Conservation (phyloP, 2,888 invertebrate species). For the Polydrusus pterygomalis region DNA sequence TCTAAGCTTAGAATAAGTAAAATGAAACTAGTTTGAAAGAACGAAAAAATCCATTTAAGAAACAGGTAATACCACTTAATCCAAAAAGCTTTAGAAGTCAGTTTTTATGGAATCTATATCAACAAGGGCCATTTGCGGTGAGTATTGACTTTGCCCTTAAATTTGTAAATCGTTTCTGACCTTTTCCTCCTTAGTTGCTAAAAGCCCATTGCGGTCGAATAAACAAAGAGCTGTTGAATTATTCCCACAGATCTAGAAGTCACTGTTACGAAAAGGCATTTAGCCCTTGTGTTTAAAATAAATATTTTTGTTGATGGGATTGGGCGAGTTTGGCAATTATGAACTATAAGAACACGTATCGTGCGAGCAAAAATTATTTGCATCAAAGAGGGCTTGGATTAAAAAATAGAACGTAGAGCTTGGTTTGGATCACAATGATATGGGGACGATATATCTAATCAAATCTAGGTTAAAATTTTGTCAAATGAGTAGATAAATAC, state of each 20-base stretch:
- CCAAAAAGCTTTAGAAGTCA: neutral
- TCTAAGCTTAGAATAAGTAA: neutral
- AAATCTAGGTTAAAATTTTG: too few relatives aligned
- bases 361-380: too few relatives aligned
- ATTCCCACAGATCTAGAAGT: neutral
- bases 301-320: too few relatives aligned
- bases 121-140: slow-evolving; percentile 8
- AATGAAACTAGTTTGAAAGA: neutral
- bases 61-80: slow-evolving; percentile 20
- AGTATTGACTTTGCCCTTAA: slow-evolving; percentile 14
- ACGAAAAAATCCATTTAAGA: neutral
- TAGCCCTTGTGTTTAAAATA: too few relatives aligned
- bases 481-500: too few relatives aligned
- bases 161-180: slow-evolving; percentile 17
- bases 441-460: too few relatives aligned
- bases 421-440: too few relatives aligned
- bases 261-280: too few relatives aligned
- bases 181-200: slow-evolving; percentile 1
- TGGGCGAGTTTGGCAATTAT: too few relatives aligned
- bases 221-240: slow-evolving; percentile 2
- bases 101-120: slow-evolving; percentile 17
- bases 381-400: too few relatives aligned
- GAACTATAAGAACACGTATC: too few relatives aligned
- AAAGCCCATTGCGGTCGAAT: slow-evolving; percentile 1
- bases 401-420: too few relatives aligned